Evolutionary conservation across 2,888 invertebrate species (phyloP).

Genomic region (Doris montereyensis): DNA sequence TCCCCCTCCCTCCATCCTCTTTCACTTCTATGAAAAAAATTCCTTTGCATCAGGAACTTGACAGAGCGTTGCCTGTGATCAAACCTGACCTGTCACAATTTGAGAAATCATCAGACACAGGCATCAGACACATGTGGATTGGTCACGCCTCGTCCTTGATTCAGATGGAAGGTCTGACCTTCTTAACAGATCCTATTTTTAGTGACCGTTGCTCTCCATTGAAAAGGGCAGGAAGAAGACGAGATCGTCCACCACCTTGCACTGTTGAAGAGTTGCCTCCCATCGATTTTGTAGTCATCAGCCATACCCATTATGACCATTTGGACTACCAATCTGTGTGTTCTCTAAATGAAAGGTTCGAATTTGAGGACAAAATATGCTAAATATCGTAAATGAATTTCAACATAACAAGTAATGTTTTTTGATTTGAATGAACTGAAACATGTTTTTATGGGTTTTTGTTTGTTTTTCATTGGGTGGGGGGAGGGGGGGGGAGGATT

Average conservation of each 20-base stretch:
- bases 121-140: conserved; percentile 73
- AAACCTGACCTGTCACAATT: conserved; percentile 57
- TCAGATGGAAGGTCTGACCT: conserved; percentile 71
- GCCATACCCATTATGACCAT: conserved; percentile 76
- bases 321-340: conserved; percentile 69
- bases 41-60: conserved; percentile 56
- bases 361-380: no score
- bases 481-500: no score
- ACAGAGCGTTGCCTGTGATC: conserved; percentile 62
- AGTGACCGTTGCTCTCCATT: conserved; percentile 70
- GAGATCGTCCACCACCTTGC: conserved; percentile 68
- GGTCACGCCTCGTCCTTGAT: conserved; percentile 75
- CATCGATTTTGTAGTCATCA: conserved; percentile 74
- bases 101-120: conserved; percentile 49
- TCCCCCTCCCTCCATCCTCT: no score
- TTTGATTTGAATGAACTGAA: no score
- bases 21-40: no score
- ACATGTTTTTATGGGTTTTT: no score
- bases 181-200: conserved; percentile 75
- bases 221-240: conserved; percentile 66
- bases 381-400: no score
- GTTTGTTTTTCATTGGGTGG: no score
- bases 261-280: conserved; percentile 72
- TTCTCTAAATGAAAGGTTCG: conserved; percentile 52
- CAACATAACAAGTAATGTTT: no score